phyloP scores from a whole-genome alignment of 2,797 vertebrate genomes.

The Xenops minutus region DNA sequence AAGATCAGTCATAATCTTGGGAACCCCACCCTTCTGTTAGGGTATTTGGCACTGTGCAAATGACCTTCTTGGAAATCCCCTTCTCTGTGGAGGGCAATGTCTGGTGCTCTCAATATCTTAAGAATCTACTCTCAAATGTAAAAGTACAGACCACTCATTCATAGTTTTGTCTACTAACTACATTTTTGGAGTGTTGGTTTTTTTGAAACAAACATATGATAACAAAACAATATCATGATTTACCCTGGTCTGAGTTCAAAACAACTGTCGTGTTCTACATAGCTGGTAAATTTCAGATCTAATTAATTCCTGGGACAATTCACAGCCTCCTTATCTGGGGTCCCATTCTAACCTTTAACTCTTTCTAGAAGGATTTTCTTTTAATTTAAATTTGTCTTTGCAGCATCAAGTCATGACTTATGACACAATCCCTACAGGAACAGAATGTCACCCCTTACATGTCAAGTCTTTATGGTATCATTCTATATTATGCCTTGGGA shows the following conservation, averaged over 20 bases:
- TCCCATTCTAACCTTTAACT: background rate
- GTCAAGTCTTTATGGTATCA: background rate
- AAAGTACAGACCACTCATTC: background rate
- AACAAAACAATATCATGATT: background rate
- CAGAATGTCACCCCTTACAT: background rate
- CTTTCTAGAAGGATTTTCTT: background rate
- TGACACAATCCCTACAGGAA: background rate
- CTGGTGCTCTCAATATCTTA: background rate
- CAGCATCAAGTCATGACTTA: background rate
- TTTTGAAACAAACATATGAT: background rate
- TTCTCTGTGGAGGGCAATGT: background rate
- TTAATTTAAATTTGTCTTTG: background rate
- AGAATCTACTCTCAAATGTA: background rate
- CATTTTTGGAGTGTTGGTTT: background rate
- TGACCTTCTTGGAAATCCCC: background rate
- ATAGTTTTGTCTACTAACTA: background rate
- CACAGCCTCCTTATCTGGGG: background rate
- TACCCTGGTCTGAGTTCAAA: background rate
- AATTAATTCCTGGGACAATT: background rate
- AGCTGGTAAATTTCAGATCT: background rate
- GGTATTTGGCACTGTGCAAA: background rate
- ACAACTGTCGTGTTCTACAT: background rate
- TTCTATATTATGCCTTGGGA: background rate
- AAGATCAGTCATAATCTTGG: background rate
- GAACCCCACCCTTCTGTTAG: background rate